Percentiles rank a stretch among this genome's conserved stretches.
These are phyloP conservation scores for Xiphophorus hellerii DNA, from an alignment of 2,113 vertebrate species.

Conservation along the genomic window DNA sequence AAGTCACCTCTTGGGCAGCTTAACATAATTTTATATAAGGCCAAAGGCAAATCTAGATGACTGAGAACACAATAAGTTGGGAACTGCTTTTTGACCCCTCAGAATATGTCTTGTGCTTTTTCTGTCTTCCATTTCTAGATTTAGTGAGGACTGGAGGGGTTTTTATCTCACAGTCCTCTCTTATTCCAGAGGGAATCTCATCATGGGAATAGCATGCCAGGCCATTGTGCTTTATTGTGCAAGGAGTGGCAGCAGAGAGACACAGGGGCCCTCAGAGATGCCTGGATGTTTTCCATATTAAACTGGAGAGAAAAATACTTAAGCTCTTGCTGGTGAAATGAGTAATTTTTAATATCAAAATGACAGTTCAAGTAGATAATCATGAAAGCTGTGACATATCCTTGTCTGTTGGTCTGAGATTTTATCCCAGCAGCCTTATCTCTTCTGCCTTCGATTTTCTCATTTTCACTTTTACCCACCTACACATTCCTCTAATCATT, in stretches of 20 bases:
- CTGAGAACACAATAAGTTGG: slow-evolving; percentile 73
- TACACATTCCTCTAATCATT: slow-evolving; percentile 46
- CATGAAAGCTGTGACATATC: slow-evolving; percentile 46
- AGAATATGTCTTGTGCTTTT: slow-evolving; percentile 65
- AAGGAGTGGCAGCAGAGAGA: slow-evolving; percentile 67
- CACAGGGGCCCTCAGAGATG: slow-evolving; percentile 65
- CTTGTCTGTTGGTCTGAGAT: slow-evolving; percentile 38
- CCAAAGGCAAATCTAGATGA: slow-evolving; percentile 71
- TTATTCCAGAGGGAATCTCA: slow-evolving; percentile 67
- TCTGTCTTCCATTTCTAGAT: slow-evolving; percentile 71
- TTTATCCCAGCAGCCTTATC: slow-evolving; percentile 27
- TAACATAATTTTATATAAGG: slow-evolving; percentile 62
- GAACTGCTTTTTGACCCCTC: slow-evolving; percentile 73
- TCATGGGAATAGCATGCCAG: slow-evolving; percentile 66
- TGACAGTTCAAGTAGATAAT: slow-evolving; percentile 50
- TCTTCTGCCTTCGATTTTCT: slow-evolving; percentile 6
- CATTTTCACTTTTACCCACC: slow-evolving; percentile 37
- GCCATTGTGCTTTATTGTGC: slow-evolving; percentile 67
- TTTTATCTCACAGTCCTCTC: slow-evolving; percentile 69
- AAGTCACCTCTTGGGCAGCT: slow-evolving; percentile 42
- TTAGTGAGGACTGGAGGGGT: slow-evolving; percentile 68
- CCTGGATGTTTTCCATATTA: slow-evolving; percentile 67
- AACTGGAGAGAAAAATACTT: slow-evolving; percentile 48
- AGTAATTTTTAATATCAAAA: slow-evolving; percentile 57
- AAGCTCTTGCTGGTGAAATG: slow-evolving; percentile 53